Conservation (phyloP, 2,113 vertebrate species). For the Chaetops frenatus region DNA sequence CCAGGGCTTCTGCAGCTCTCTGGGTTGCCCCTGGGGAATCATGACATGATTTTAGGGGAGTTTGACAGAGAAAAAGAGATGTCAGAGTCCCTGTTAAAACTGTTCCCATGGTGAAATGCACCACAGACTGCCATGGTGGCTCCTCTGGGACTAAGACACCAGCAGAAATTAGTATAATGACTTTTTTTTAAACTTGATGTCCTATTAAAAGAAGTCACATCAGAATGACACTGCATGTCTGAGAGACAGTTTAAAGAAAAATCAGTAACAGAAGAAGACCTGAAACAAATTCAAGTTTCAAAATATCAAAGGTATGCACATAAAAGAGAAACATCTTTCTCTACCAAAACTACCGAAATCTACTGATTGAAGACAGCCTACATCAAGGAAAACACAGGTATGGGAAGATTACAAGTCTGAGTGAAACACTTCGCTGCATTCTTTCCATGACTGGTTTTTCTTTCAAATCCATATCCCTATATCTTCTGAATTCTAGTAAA, state of each 20-base stretch:
- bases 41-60: neutral
- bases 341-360: neutral
- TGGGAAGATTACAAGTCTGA: neutral
- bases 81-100: neutral
- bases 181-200: neutral
- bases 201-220: neutral
- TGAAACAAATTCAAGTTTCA: neutral
- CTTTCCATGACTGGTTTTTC: neutral
- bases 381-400: neutral
- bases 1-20: neutral
- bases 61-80: neutral
- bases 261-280: neutral
- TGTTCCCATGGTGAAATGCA: neutral
- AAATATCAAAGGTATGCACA: neutral
- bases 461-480: neutral
- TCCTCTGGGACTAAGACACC: neutral
- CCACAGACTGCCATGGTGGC: neutral
- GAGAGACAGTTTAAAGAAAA: neutral
- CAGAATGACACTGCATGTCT: neutral
- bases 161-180: neutral
- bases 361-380: neutral
- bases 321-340: neutral
- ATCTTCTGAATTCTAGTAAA: neutral
- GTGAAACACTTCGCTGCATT: fast-evolving
- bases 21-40: neutral